Evolutionary conservation across 2,113 vertebrate genomes (phyloP).

Genomic region (Hypocryptadius cinnamomeus): DNA sequence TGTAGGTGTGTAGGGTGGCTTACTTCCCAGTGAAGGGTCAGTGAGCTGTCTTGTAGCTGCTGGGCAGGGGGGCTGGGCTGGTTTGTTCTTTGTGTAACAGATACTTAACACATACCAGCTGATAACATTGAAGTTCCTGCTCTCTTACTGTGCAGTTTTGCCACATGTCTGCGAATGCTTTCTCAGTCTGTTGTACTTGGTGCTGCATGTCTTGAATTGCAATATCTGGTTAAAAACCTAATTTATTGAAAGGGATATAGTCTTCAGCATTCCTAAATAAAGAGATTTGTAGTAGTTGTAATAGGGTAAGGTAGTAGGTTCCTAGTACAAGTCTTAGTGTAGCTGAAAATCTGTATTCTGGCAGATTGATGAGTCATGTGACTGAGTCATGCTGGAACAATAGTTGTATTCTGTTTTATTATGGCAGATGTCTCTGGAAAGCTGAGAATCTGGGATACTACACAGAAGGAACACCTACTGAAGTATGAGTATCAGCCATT

Average conservation of each 20-base stretch:
- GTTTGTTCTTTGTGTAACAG: not conserved
- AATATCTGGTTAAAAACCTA: not conserved
- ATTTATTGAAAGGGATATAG: not conserved
- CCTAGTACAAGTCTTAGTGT: not conserved
- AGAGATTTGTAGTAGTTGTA: not conserved
- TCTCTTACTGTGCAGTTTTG: not conserved
- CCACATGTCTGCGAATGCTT: not conserved
- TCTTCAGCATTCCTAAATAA: not conserved
- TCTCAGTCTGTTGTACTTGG: not conserved
- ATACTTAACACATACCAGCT: not conserved
- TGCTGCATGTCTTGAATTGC: not conserved
- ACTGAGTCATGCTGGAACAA: not conserved
- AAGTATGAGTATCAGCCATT: conserved; percentile 96
- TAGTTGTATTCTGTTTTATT: conserved; percentile 26
- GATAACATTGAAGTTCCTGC: not conserved
- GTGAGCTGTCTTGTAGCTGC: not conserved
- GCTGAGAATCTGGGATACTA: conserved; percentile 97
- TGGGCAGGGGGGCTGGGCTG: not conserved
- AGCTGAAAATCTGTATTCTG: not conserved
- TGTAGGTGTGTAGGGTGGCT: not conserved
- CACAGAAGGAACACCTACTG: conserved; percentile 91
- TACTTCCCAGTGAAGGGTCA: not conserved
- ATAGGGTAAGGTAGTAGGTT: not conserved
- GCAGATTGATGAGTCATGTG: not conserved
- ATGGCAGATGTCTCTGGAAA: conserved; percentile 86